These are phyloP conservation scores for Torymus auratus DNA, from an alignment of 2,888 invertebrate genomes.

Conservation along the genomic window DNA sequence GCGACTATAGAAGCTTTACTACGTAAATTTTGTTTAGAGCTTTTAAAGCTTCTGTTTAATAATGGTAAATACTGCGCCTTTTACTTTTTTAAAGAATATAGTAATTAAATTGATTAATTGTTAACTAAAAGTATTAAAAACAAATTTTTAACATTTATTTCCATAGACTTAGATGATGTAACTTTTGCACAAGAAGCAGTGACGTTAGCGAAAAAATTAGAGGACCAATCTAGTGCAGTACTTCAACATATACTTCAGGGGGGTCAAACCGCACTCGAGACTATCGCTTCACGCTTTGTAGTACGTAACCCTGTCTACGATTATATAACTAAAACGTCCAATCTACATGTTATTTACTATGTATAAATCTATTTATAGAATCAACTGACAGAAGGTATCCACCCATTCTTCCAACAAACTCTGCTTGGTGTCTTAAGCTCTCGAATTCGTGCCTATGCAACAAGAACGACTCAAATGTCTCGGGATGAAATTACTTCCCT, in stretches of 20 bases:
- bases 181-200: conserved; percentile 62
- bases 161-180: conserved; percentile 62
- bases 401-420: conserved; percentile 71
- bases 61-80: conserved; percentile 57
- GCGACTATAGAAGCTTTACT: conserved; percentile 65
- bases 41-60: conserved; percentile 62
- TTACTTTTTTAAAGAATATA: not conserved
- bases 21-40: conserved; percentile 58
- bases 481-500: conserved; percentile 64
- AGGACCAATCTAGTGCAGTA: conserved; percentile 62
- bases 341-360: too few relatives aligned
- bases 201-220: conserved; percentile 60
- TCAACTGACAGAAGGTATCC: conserved; percentile 51
- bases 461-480: conserved; percentile 61
- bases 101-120: too few relatives aligned
- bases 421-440: conserved; percentile 59
- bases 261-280: conserved; percentile 75
- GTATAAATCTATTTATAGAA: conserved; percentile 49
- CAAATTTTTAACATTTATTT: not conserved
- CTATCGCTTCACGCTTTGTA: conserved; percentile 72
- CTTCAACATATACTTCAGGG: conserved; percentile 68
- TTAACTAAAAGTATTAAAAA: too few relatives aligned
- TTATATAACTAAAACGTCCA: not conserved
- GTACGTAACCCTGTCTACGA: conserved; percentile 67
- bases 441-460: conserved; percentile 61